Evolutionary conservation across 2,797 vertebrate genomes (phyloP), one percentile per base, ranked within the genome.

Genomic region (Remorina albescens): DNA sequence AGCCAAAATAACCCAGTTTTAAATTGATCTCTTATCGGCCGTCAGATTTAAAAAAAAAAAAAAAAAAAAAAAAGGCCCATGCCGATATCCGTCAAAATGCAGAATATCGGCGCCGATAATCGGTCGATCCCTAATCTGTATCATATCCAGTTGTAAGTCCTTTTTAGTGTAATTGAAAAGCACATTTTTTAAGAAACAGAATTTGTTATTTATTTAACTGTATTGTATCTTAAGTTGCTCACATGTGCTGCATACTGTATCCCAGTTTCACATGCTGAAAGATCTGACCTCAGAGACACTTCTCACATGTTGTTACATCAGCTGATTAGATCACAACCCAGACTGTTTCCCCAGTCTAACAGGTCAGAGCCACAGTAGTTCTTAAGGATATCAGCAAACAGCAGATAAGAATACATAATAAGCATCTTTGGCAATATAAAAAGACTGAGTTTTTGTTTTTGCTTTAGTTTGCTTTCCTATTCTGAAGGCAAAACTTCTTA

Each of bases 291-390:
- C 8, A 32, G 23, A 39, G 53, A 15, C 54, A 26, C 30, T 26
- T 55, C 50, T 44, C 78, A 74, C 11, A 25, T 57, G 78, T 85
- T 59, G 59, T 67, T 37, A 58, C 55, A 42, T 83, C 79, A 80
- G 44, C 81, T 78, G 77, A 84, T 82, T 57, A 82, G 67, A 51
- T 62, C 58, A 15, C 67, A 57, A 71, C 59, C 51, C 54, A 72
- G 66, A 67, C 62, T 53, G 51, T 50, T 78, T 55, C 18, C 26
- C 18, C 23, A 54, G 46, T 81, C 25, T 59, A 70, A n/a, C 55
- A 76, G 74, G 76, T 80, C 77, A 76, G 74, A 71, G 62, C 71
- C 65, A 56, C 79, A 71, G 21, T 41, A 68, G 50, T 81, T 74
- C 56, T 46, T 58, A 59, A 71, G 67, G 32, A 69, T 73, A 51